phyloP scores from a whole-genome alignment of 2,888 invertebrate genomes.

The Mesochorus sp. region DNA sequence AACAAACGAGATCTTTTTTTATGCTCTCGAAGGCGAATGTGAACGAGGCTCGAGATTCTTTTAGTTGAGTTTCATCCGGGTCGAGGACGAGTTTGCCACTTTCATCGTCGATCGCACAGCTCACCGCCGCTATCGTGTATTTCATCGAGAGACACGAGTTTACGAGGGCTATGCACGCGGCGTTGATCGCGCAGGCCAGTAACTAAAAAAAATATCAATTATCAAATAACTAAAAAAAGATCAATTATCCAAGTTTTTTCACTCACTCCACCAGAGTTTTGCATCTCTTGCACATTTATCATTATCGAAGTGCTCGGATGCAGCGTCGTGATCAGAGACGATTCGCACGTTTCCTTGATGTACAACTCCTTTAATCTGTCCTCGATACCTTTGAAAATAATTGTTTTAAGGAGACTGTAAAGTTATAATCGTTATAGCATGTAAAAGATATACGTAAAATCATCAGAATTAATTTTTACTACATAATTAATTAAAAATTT shows the following conservation, averaged over 20 bases:
- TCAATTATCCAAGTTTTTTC: background rate
- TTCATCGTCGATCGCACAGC: constrained; percentile 87
- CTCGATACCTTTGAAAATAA: constrained; percentile 82
- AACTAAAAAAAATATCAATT: constrained; percentile 82
- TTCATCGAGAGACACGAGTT: constrained; percentile 93
- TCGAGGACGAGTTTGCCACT: constrained; percentile 85
- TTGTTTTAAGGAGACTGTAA: background rate
- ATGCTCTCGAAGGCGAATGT: constrained; percentile 90
- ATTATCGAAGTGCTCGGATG: constrained; percentile 92
- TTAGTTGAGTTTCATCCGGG: constrained; percentile 83
- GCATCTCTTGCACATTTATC: constrained; percentile 93
- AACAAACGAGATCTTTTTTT: constrained; percentile 84
- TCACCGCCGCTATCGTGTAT: constrained; percentile 90
- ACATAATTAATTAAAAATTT: too few relatives aligned
- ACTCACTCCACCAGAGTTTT: constrained; percentile 91
- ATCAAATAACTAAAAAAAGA: background rate
- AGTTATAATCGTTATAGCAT: background rate
- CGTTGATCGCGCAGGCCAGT: constrained; percentile 91
- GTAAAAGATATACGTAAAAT: too few relatives aligned
- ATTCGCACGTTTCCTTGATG: constrained; percentile 90
- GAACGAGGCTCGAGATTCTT: constrained; percentile 85
- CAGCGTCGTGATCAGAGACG: constrained; percentile 87
- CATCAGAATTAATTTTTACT: too few relatives aligned
- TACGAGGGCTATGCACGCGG: constrained; percentile 91
- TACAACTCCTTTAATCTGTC: constrained; percentile 90